These are phyloP conservation scores for Asbolus verrucosus DNA, from an alignment of 1,140 invertebrate species.

Conservation along the genomic window DNA sequence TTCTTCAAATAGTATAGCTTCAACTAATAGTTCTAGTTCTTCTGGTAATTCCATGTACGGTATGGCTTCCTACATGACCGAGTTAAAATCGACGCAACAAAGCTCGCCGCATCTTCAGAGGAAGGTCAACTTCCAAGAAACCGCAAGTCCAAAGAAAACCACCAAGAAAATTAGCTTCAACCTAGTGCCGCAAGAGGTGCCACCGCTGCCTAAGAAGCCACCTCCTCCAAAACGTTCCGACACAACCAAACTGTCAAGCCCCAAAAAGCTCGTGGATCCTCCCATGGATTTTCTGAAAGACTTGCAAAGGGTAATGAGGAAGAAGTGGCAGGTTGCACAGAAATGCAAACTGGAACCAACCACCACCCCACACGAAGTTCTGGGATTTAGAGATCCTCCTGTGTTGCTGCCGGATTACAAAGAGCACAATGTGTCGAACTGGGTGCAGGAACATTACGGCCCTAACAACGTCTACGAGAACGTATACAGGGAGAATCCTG, in stretches of 20 bases:
- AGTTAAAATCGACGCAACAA: too few species aligned
- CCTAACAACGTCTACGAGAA: constrained; percentile 73
- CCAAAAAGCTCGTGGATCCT: constrained; percentile 81
- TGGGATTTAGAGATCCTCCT: constrained; percentile 87
- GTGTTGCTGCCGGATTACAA: constrained; percentile 76
- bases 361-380: constrained; percentile 89
- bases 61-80: constrained; percentile 61
- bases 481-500: constrained; percentile 67
- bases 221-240: constrained; percentile 79
- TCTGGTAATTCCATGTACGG: constrained; percentile 56
- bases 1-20: constrained; percentile 59
- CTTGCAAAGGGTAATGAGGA: constrained; percentile 90
- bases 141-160: constrained; percentile 67
- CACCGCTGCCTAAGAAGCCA: constrained; percentile 69
- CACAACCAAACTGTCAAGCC: constrained; percentile 77
- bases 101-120: constrained; percentile 67
- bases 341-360: constrained; percentile 88
- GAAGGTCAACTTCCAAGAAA: constrained; percentile 68
- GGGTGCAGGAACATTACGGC: constrained; percentile 91
- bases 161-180: constrained; percentile 70
- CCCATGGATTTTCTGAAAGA: constrained; percentile 88
- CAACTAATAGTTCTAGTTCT: constrained; percentile 56
- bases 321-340: constrained; percentile 94
- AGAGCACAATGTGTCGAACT: constrained; percentile 87
- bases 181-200: constrained; percentile 67